Base-by-base conservation (phyloP, 2,888 invertebrate species). In the Sesia bembeciformis region DNA sequence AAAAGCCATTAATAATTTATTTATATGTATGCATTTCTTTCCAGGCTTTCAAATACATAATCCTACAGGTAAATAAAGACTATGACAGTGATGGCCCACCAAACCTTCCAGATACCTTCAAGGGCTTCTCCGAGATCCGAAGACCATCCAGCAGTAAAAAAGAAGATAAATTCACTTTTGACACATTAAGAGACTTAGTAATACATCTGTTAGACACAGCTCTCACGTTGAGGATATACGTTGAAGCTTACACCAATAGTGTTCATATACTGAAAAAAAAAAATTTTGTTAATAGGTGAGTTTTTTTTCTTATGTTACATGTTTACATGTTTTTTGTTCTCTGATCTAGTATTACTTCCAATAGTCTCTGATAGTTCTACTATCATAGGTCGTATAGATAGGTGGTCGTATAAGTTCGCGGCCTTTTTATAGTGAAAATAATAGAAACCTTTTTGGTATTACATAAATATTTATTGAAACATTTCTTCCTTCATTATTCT, bases 161-260 rank as follows among this genome's bases (percentile, higher is more conserved):
- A 3, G 68, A 65, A 0, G 83, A 84, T 23, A 76, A 79, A 56
- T 70, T 92, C 50, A 87, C 86, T 0, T 74, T 90, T 41, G 74
- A 78, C 3, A 74, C 84, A 0, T 79, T 94, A n/a, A 90, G 91
- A 59, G 95, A 96, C 70, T 72, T 95, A 41, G 87, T 94, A 0
- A 72, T 93, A 49, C 94, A 94, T 65, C 73, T 94, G 43, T 70
- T 94, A 55, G 96, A 96, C 69, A 92, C 92, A 7, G 90, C 93
- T 0, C 91, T 92, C 67, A 94, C 94, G 0, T 67, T 96, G 52
- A 90, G 91, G 66, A 81, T 93, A 62, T 93, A 96, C 56, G 65
- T 95, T n/a, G 93, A 93, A 54, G 84, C 92, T 0, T 94, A 93
- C 67, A 91, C 93, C 0, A 83, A 91, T 4, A 90, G 90, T 40